A percentile compares a stretch with the other conserved stretches of the same genome.
These are phyloP conservation scores for Chaenodraco wilsoni DNA, from an alignment of 2,797 vertebrate species.

Conservation along the genomic window DNA sequence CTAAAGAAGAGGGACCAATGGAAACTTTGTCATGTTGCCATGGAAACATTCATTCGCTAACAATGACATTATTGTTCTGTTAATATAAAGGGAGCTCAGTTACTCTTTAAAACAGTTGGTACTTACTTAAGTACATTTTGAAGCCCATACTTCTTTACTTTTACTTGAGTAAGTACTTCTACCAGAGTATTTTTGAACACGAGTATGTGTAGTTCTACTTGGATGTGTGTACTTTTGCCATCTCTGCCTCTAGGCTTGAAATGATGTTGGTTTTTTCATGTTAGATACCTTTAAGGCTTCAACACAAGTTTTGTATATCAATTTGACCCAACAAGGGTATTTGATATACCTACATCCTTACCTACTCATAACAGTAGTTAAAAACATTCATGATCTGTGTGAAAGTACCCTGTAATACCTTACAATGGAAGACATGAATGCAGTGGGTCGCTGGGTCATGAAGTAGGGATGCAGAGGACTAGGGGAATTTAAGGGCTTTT, in stretches of 20 bases:
- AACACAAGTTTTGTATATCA: neutral
- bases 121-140: no score
- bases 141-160: no score
- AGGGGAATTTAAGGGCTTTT: slow-evolving; percentile 64
- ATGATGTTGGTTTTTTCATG: neutral
- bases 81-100: no score
- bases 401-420: slow-evolving; percentile 64
- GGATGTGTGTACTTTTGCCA: no score
- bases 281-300: neutral
- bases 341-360: neutral
- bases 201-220: no score
- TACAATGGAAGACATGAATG: slow-evolving; percentile 64
- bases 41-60: no score
- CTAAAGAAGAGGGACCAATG: no score
- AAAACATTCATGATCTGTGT: slow-evolving; percentile 59
- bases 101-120: no score
- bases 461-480: slow-evolving; percentile 58
- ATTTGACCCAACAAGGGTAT: neutral
- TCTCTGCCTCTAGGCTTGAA: slow-evolving; percentile 9
- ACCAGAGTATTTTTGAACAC: no score
- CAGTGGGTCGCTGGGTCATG: slow-evolving; percentile 70
- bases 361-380: neutral
- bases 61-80: no score
- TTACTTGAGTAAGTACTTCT: no score
- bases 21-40: no score